Evolutionary conservation across 2,888 invertebrate genomes (phyloP).

Genomic region (Chloromyia formosa): DNA sequence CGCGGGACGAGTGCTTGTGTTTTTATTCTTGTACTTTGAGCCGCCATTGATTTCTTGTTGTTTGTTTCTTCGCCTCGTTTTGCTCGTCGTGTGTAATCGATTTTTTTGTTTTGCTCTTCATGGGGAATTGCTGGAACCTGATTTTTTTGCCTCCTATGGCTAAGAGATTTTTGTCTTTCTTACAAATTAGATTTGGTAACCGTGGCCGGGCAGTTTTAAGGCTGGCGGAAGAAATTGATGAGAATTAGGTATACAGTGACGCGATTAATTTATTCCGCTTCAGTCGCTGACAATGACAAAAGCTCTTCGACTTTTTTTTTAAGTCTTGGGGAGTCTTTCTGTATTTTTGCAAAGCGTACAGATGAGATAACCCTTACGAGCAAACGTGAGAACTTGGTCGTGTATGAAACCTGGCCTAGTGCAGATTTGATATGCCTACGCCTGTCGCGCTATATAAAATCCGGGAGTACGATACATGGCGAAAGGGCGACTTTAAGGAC

Average conservation of each 20-base stretch:
- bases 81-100: constrained; percentile 11
- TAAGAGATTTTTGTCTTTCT: neutral
- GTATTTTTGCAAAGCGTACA: too few relatives aligned
- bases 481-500: constrained; percentile 28
- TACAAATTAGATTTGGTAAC: neutral
- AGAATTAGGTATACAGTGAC: neutral
- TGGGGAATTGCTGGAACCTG: constrained; percentile 15
- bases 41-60: constrained; percentile 37
- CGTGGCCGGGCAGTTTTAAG: neutral
- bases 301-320: too few relatives aligned
- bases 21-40: constrained; percentile 36
- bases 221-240: neutral
- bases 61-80: constrained; percentile 9
- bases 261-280: too few relatives aligned
- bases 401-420: constrained; percentile 1
- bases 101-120: constrained; percentile 11
- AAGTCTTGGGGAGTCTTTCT: too few relatives aligned
- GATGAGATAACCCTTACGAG: neutral
- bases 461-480: constrained; percentile 7
- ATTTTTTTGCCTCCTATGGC: neutral
- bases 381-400: neutral
- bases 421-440: constrained; percentile 11
- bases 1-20: constrained; percentile 35
- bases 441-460: constrained; percentile 24
- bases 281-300: too few relatives aligned